Conservation (phyloP, 2,113 vertebrate species). For the Sebastes schlegelii region DNA sequence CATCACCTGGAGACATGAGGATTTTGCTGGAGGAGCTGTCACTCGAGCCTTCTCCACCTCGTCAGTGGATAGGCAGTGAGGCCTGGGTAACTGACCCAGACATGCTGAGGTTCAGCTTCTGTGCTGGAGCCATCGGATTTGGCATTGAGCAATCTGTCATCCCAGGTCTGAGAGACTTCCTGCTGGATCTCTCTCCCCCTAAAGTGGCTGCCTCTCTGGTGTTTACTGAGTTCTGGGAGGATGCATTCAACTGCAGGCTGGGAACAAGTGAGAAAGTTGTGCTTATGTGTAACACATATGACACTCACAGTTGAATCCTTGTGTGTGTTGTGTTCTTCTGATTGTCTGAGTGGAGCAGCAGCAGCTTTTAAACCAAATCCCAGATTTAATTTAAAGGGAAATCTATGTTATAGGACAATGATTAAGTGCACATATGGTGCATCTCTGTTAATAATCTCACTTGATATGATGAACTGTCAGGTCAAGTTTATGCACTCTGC, state of each 20-base stretch:
- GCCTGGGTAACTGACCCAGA: constrained; percentile 74
- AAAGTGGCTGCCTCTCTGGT: constrained; percentile 56
- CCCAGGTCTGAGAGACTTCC: constrained; percentile 77
- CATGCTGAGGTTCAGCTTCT: constrained; percentile 62
- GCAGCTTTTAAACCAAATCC: no score
- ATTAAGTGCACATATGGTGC: not conserved
- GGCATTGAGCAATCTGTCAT: constrained; percentile 72
- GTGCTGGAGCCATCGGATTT: constrained; percentile 73
- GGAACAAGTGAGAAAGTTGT: constrained; percentile 41
- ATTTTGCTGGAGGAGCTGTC: constrained; percentile 72
- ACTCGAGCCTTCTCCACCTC: constrained; percentile 47
- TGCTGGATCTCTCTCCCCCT: constrained; percentile 64
- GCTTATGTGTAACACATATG: no score
- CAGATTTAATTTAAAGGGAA: not conserved
- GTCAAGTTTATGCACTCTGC: not conserved
- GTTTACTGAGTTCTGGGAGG: constrained; percentile 81
- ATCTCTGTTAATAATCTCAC: not conserved
- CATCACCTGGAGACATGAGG: constrained; percentile 63
- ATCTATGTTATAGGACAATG: not conserved
- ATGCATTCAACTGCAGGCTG: constrained; percentile 74
- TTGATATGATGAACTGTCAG: not conserved
- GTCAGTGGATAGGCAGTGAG: constrained; percentile 82
- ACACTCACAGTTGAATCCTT: not conserved
- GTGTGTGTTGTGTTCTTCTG: not conserved
- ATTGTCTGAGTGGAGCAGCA: not conserved